These are phyloP conservation scores for Pedicia rivosa DNA, from an alignment of 2,888 invertebrate genomes.

Conservation along the genomic window DNA sequence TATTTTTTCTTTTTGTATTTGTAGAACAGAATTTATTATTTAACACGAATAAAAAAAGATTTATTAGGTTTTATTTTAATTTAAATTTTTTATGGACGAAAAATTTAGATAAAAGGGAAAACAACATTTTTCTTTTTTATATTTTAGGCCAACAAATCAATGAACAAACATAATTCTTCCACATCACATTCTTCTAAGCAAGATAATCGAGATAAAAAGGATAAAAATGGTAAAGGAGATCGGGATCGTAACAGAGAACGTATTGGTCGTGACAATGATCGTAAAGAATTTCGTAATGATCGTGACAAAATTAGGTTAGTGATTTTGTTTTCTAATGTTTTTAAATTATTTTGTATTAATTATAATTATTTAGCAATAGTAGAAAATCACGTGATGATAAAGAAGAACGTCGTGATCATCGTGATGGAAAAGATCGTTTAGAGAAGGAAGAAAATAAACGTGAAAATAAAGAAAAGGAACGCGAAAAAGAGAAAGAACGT, in stretches of 20 bases:
- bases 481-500: not conserved
- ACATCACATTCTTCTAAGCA: too few species aligned
- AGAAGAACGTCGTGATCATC: constrained; percentile 9
- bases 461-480: constrained; percentile 12
- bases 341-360: not conserved
- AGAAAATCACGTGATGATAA: constrained; percentile 1
- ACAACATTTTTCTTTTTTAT: too few species aligned
- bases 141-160: too few species aligned
- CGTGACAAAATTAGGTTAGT: not conserved
- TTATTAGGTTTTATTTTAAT: too few species aligned
- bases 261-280: too few species aligned
- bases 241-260: not conserved
- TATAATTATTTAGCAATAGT: not conserved
- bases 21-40: too few species aligned
- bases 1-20: too few species aligned
- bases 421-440: constrained; percentile 1
- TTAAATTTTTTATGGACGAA: too few species aligned
- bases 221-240: not conserved
- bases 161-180: too few species aligned
- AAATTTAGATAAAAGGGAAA: too few species aligned
- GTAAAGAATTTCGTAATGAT: too few species aligned
- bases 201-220: not conserved
- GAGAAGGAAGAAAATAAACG: constrained; percentile 13
- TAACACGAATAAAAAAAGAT: too few species aligned
- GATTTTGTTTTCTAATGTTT: not conserved